phyloP scores from a whole-genome alignment of 2,888 invertebrate species.

The Amiota communis region DNA sequence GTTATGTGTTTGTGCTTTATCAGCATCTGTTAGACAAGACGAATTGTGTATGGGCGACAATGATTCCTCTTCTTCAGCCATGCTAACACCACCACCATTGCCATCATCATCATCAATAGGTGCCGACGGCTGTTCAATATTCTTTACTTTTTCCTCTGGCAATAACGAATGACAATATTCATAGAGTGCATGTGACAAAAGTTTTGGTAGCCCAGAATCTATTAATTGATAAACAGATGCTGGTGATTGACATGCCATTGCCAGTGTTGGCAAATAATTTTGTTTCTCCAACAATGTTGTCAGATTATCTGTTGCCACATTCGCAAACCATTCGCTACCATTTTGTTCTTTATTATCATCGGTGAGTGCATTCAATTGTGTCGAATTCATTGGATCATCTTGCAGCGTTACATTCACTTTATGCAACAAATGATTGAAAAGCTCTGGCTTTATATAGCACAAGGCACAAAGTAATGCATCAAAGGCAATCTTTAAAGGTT shows the following conservation, averaged over 20 bases:
- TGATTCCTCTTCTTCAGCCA: background rate
- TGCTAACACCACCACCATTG: background rate
- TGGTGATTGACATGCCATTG: constrained; percentile 86
- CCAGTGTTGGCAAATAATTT: constrained; percentile 83
- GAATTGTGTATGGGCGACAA: background rate
- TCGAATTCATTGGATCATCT: constrained; percentile 34
- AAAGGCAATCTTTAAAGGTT: constrained; percentile 86
- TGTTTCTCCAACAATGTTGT: constrained; percentile 76
- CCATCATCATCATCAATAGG: background rate
- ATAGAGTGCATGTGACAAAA: constrained; percentile 78
- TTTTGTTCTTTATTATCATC: constrained; percentile 79
- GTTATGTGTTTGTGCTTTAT: constrained; percentile 70
- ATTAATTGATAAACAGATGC: constrained; percentile 84
- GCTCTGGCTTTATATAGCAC: constrained; percentile 86
- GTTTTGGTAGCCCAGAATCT: constrained; percentile 82
- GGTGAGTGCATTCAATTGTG: constrained; percentile 76
- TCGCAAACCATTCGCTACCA: constrained; percentile 77
- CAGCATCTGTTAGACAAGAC: constrained; percentile 73
- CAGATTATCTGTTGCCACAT: constrained; percentile 76
- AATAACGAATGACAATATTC: constrained; percentile 70
- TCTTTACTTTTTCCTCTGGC: constrained; percentile 37
- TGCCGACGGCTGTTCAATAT: constrained; percentile 7
- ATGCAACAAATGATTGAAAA: constrained; percentile 83
- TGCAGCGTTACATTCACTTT: constrained; percentile 78
- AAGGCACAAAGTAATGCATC: constrained; percentile 89